These are phyloP conservation scores for Epinotia ramella DNA, from an alignment of 2,888 invertebrate genomes.

Conservation along the genomic window DNA sequence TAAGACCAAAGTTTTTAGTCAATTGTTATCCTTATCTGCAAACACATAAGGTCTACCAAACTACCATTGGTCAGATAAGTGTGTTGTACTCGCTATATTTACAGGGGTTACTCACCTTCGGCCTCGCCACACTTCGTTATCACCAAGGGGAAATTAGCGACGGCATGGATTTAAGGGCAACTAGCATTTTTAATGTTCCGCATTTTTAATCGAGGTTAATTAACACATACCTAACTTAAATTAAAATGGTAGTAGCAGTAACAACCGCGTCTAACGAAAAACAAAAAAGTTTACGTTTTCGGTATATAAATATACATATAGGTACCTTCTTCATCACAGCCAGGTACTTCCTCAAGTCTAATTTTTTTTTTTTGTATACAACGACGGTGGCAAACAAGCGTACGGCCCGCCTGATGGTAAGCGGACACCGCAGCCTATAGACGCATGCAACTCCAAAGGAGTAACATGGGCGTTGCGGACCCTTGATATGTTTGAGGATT, in stretches of 20 bases:
- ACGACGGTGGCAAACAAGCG: too few relatives aligned
- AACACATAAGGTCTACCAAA: background rate
- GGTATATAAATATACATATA: too few relatives aligned
- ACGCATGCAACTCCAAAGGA: too few relatives aligned
- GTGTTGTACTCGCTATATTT: slow-evolving; percentile 18
- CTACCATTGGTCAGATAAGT: background rate
- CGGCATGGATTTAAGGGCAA: slow-evolving; percentile 4
- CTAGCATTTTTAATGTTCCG: background rate
- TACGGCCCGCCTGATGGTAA: too few relatives aligned
- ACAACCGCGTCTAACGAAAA: too few relatives aligned
- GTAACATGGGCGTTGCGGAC: too few relatives aligned
- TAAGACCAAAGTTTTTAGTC: background rate
- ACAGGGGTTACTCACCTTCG: slow-evolving; percentile 37
- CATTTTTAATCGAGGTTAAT: background rate
- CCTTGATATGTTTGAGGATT: too few relatives aligned
- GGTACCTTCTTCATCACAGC: too few relatives aligned
- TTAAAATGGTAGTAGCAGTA: background rate
- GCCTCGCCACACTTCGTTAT: slow-evolving; percentile 32
- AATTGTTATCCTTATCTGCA: background rate
- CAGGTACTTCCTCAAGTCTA: too few relatives aligned
- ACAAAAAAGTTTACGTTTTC: too few relatives aligned
- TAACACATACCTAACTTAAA: background rate
- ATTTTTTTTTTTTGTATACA: too few relatives aligned
- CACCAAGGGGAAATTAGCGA: slow-evolving; percentile 6
- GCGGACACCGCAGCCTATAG: too few relatives aligned